Percentiles rank a stretch among this genome's conserved stretches.
Conservation (phyloP, 2,797 vertebrate species). For the Pogonophryne albipinna region DNA sequence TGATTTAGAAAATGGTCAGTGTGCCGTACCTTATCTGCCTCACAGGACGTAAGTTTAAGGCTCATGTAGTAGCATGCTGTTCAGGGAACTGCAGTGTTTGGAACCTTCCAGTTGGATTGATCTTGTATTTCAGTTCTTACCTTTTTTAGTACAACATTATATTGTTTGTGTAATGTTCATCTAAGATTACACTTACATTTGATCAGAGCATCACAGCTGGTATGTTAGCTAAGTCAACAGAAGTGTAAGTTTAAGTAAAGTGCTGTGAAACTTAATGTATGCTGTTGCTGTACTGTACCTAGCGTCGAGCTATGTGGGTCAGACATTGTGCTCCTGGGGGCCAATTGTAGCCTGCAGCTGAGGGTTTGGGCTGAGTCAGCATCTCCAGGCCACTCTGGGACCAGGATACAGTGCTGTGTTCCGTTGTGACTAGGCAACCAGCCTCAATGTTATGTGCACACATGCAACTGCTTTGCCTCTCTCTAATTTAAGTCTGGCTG, state of each 20-base stretch:
- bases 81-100: background rate
- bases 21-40: too few relatives aligned
- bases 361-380: constrained; percentile 82
- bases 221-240: constrained; percentile 25
- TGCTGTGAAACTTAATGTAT: constrained; percentile 64
- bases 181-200: background rate
- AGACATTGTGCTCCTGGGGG: constrained; percentile 79
- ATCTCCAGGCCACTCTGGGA: constrained; percentile 77
- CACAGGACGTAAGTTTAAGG: too few relatives aligned
- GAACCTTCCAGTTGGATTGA: background rate
- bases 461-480: constrained; percentile 69
- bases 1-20: too few relatives aligned
- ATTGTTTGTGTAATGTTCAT: constrained; percentile 6
- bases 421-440: constrained; percentile 84
- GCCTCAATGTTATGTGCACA: constrained; percentile 77
- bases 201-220: constrained; percentile 2
- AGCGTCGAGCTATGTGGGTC: constrained; percentile 78
- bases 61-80: background rate
- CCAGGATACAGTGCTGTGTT: constrained; percentile 75
- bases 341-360: constrained; percentile 81
- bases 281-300: constrained; percentile 53
- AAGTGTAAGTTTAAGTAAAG: constrained; percentile 56
- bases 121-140: background rate
- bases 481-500: constrained; percentile 79
- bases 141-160: background rate